Percentiles rank a stretch among this genome's conserved stretches.
phyloP scores from a whole-genome alignment of 2,888 invertebrate genomes.

The Pristionchus fissidentatus region DNA sequence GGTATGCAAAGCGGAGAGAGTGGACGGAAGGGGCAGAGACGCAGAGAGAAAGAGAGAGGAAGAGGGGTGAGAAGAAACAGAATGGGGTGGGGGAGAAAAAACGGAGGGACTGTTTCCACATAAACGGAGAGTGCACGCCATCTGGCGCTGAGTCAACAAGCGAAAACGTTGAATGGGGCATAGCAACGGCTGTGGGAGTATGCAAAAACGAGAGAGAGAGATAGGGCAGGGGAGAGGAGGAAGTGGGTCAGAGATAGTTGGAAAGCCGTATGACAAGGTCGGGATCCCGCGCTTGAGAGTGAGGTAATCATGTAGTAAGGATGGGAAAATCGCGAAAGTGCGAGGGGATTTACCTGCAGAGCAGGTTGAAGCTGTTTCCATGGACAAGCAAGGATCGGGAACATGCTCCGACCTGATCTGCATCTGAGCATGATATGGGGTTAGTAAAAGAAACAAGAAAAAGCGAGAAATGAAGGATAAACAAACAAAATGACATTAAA shows the following conservation, averaged over 20 bases:
- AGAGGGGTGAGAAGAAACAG: neutral
- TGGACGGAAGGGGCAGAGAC: neutral
- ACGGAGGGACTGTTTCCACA: neutral
- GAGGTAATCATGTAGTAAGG: neutral
- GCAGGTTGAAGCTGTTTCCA: neutral
- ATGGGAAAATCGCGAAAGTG: neutral
- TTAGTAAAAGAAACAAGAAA: too few species aligned
- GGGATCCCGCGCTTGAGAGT: neutral
- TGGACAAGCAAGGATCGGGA: neutral
- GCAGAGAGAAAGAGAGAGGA: constrained; percentile 17
- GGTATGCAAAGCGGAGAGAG: neutral
- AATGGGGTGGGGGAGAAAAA: constrained; percentile 13
- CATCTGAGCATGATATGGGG: too few species aligned
- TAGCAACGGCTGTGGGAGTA: too few species aligned
- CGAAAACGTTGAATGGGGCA: too few species aligned
- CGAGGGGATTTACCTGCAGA: neutral
- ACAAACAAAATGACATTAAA: too few species aligned
- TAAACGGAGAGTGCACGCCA: neutral
- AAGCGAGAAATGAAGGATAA: too few species aligned
- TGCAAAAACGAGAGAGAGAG: neutral
- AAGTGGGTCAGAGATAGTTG: constrained; percentile 9
- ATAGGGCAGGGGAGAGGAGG: neutral
- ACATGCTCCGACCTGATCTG: neutral
- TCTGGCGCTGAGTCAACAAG: too few species aligned
- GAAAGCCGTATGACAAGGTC: constrained; percentile 22